These are phyloP conservation scores for Ctenodactylus gundi DNA, from an alignment of 2,113 vertebrate species.

Conservation along the genomic window DNA sequence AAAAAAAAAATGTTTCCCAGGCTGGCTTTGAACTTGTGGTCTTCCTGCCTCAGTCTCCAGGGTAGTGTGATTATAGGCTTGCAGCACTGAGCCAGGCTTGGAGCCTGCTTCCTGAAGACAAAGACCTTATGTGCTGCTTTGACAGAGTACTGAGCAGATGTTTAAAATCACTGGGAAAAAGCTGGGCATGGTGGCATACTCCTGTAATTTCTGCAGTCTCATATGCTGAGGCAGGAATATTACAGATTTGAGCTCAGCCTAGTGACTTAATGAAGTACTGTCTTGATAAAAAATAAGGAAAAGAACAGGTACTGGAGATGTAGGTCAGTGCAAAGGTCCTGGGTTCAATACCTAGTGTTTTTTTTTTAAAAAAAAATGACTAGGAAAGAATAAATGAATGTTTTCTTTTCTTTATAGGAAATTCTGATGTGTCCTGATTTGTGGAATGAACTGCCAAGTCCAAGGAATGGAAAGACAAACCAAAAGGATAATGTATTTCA, in stretches of 20 bases:
- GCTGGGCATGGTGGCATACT: background rate
- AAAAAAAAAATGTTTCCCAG: too few species aligned
- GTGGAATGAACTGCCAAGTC: background rate
- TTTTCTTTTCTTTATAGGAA: conserved; percentile 39
- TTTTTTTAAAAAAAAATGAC: background rate
- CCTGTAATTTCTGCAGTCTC: background rate
- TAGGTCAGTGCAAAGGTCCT: background rate
- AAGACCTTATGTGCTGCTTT: background rate
- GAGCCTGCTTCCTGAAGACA: conserved; percentile 18
- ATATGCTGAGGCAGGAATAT: background rate
- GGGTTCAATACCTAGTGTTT: background rate
- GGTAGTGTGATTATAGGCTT: too few species aligned
- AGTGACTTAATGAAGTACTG: background rate
- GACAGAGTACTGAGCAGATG: background rate
- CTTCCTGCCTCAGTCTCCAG: too few species aligned
- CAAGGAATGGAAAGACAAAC: conserved; percentile 18
- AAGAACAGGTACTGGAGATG: background rate
- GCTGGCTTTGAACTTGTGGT: too few species aligned
- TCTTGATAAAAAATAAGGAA: background rate
- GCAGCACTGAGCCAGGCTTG: too few species aligned
- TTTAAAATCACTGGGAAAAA: conserved; percentile 7
- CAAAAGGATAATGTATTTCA: conserved; percentile 19
- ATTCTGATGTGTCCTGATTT: conserved; percentile 33
- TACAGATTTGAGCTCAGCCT: background rate
- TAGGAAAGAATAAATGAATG: conserved; percentile 32